These are phyloP conservation scores for Lepidocyrtinus sp. DNA, from an alignment of 2,888 invertebrate genomes.

Conservation along the genomic window DNA sequence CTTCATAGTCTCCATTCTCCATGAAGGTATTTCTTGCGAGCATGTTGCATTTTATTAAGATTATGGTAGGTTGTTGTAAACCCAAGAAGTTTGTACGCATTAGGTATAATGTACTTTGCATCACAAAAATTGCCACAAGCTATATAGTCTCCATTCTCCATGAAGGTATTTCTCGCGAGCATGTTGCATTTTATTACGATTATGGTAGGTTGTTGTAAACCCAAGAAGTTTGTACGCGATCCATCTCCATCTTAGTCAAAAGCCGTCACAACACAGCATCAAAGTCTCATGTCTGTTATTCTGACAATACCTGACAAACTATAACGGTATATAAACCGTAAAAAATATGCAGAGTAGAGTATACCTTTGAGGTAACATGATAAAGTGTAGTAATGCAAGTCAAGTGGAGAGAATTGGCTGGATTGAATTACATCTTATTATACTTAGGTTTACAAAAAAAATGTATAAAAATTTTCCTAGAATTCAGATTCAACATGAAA, in stretches of 20 bases:
- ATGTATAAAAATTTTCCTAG: too few relatives aligned
- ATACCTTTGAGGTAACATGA: constrained; percentile 2
- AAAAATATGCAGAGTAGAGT: neutral
- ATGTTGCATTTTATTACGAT: constrained; percentile 10
- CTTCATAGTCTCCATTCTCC: neutral
- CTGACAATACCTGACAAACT: constrained; percentile 30
- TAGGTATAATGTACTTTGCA: neutral
- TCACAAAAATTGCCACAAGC: constrained; percentile 31
- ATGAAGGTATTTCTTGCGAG: constrained; percentile 14
- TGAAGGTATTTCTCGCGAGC: constrained; percentile 7
- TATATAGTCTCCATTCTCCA: constrained; percentile 3
- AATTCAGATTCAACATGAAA: too few relatives aligned
- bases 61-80: constrained; percentile 6
- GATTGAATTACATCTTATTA: constrained; percentile 10
- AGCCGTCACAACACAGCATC: constrained; percentile 51
- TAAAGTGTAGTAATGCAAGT: constrained; percentile 1
- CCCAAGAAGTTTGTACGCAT: constrained; percentile 21
- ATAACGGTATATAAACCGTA: neutral
- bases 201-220: constrained; percentile 5
- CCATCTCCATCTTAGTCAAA: constrained; percentile 54
- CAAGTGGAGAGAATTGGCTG: constrained; percentile 11
- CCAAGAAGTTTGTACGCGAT: constrained; percentile 32
- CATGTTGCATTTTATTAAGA: constrained; percentile 13
- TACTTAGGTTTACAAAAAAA: neutral
- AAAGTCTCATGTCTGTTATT: constrained; percentile 51